These are phyloP conservation scores for Leptopilina myrica DNA, from an alignment of 2,888 invertebrate species.

Conservation along the genomic window DNA sequence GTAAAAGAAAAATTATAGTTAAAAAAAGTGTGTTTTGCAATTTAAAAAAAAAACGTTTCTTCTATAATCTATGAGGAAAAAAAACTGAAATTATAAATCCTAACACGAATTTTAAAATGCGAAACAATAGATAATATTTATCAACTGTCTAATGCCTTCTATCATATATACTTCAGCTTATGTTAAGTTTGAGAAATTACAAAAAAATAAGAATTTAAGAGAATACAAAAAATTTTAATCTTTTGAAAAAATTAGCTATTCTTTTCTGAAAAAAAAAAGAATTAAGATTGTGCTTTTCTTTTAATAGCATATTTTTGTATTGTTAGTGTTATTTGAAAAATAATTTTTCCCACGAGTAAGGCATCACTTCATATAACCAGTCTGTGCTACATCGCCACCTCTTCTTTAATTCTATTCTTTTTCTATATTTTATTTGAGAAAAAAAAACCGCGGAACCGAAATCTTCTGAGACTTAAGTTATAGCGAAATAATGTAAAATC, in stretches of 20 bases:
- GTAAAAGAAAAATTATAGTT: neutral
- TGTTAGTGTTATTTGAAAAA: constrained; percentile 17
- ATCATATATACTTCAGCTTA: constrained; percentile 60
- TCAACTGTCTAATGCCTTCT: constrained; percentile 62
- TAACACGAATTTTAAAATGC: neutral
- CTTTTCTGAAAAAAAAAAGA: neutral
- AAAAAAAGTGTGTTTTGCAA: neutral
- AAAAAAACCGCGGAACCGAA: constrained; percentile 44
- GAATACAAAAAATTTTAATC: constrained; percentile 36
- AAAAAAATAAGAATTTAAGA: constrained; percentile 26
- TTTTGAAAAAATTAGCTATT: neutral
- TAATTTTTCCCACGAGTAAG: constrained; percentile 61
- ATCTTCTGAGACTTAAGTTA: constrained; percentile 40
- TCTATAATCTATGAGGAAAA: neutral
- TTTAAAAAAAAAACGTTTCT: neutral
- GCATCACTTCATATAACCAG: constrained; percentile 76
- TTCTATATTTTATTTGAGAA: neutral
- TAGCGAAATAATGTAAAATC: constrained; percentile 70
- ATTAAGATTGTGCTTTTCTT: neutral
- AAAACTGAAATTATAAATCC: neutral
- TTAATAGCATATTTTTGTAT: constrained; percentile 8
- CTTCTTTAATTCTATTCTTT: constrained; percentile 50
- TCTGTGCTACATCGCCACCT: constrained; percentile 77
- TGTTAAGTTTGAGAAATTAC: constrained; percentile 65
- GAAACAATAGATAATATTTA: constrained; percentile 20